phyloP scores from a whole-genome alignment of 1,140 invertebrate genomes.

The Drosophila oshimai region DNA sequence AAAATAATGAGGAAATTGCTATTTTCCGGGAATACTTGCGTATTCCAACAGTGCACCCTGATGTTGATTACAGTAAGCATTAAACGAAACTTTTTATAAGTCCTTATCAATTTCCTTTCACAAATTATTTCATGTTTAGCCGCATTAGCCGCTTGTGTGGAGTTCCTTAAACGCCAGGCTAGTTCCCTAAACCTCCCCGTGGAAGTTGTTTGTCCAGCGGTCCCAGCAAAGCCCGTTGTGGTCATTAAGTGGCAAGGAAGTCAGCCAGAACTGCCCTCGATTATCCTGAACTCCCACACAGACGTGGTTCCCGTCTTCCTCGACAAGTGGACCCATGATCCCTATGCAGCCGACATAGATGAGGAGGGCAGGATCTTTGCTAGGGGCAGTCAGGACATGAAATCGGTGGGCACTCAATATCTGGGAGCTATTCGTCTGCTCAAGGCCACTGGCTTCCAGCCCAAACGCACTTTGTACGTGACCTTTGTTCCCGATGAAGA shows the following conservation, averaged over 20 bases:
- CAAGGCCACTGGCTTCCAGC: slow-evolving; percentile 84
- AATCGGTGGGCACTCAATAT: slow-evolving; percentile 74
- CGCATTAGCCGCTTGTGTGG: slow-evolving; percentile 80
- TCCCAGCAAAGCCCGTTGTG: slow-evolving; percentile 86
- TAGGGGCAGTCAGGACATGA: slow-evolving; percentile 89
- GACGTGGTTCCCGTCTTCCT: slow-evolving; percentile 93
- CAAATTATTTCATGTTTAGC: slow-evolving; percentile 52
- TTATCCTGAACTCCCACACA: slow-evolving; percentile 94
- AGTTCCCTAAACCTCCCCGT: slow-evolving; percentile 85
- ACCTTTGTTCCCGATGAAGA: slow-evolving; percentile 96
- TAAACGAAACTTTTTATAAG: background rate
- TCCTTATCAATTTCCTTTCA: slow-evolving; percentile 71
- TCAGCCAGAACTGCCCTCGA: slow-evolving; percentile 86
- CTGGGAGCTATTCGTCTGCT: slow-evolving; percentile 89
- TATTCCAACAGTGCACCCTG: slow-evolving; percentile 92
- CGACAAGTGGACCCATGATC: slow-evolving; percentile 86
- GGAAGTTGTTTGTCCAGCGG: slow-evolving; percentile 82
- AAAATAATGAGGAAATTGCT: slow-evolving; percentile 87
- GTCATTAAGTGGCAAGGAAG: slow-evolving; percentile 89
- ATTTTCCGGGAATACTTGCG: slow-evolving; percentile 91
- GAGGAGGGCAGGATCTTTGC: slow-evolving; percentile 91
- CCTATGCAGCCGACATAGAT: slow-evolving; percentile 89
- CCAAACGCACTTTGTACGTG: slow-evolving; percentile 88
- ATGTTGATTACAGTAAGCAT: slow-evolving; percentile 87
- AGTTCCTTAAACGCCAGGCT: slow-evolving; percentile 88